Conservation (phyloP, 2,113 vertebrate genomes). For the Spea multiplicata region DNA sequence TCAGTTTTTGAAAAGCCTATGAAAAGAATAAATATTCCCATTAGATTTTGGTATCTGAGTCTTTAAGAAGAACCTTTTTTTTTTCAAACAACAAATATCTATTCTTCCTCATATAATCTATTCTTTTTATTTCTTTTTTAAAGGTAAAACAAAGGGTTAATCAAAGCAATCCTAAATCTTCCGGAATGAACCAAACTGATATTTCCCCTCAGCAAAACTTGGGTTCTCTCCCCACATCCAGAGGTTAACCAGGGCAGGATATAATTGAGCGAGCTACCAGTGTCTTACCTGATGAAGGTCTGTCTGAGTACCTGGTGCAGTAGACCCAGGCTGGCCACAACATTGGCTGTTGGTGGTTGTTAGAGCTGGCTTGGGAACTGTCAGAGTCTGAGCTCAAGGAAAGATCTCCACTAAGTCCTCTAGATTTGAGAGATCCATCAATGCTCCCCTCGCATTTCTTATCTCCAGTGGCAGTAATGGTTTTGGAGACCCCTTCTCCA, state of each 20-base stretch:
- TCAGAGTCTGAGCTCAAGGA: slow-evolving; percentile 95
- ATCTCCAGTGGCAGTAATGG: slow-evolving; percentile 63
- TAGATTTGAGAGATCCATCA: slow-evolving; percentile 77
- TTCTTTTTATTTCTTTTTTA: too few relatives aligned
- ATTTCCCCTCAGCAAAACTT: too few relatives aligned
- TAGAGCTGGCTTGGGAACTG: slow-evolving; percentile 89
- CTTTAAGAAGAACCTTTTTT: too few relatives aligned
- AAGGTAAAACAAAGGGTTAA: too few relatives aligned
- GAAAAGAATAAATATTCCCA: too few relatives aligned
- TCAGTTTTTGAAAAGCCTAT: too few relatives aligned
- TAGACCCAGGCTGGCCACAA: slow-evolving; percentile 98
- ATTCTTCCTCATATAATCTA: too few relatives aligned
- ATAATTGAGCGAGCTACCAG: too few relatives aligned
- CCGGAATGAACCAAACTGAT: too few relatives aligned
- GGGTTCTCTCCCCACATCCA: neutral
- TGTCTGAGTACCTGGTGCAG: slow-evolving; percentile 96
- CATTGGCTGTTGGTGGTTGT: slow-evolving; percentile 76
- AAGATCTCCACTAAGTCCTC: slow-evolving; percentile 78
- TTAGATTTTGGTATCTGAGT: too few relatives aligned
- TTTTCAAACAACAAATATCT: too few relatives aligned
- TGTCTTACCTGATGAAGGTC: slow-evolving; percentile 92
- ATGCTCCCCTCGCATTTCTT: slow-evolving; percentile 74
- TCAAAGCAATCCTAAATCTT: too few relatives aligned
- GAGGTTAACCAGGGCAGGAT: neutral
- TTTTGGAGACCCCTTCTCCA: slow-evolving; percentile 79